Conservation (phyloP, 1,140 invertebrate genomes). For the Drosophila melanica region DNA sequence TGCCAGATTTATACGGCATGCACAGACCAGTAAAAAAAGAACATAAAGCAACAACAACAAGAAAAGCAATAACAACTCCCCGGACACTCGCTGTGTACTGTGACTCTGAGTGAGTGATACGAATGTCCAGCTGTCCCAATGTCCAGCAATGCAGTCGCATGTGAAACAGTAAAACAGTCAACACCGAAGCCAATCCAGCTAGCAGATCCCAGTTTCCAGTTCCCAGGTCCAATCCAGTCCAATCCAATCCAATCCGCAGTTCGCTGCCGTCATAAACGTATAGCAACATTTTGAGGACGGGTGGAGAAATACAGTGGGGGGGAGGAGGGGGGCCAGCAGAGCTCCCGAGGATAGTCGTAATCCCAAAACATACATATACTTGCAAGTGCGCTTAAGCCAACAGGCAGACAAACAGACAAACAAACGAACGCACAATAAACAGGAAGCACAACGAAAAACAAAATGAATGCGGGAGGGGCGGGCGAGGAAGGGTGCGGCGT, state of each 20-base stretch:
- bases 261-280: conserved; percentile 42
- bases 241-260: conserved; percentile 21
- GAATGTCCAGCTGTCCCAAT: conserved; percentile 1
- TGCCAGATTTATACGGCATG: conserved; percentile 64
- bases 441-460: conserved; percentile 62
- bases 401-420: conserved; percentile 27
- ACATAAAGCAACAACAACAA: conserved; percentile 22
- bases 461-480: conserved; percentile 32
- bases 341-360: conserved; percentile 48
- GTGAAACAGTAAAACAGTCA: conserved; percentile 23
- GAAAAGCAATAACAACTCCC: conserved; percentile 39
- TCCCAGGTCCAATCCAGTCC: background rate
- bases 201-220: background rate
- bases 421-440: conserved; percentile 66
- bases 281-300: background rate
- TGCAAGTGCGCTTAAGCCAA: conserved; percentile 59
- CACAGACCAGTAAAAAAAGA: conserved; percentile 42
- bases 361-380: conserved; percentile 76
- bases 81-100: conserved; percentile 12
- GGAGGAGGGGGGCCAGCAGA: background rate
- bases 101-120: conserved; percentile 41
- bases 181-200: conserved; percentile 10
- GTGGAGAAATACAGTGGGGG: too few relatives aligned
- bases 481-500: background rate
- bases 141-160: conserved; percentile 29